Evolutionary conservation across 2,797 vertebrate species (phyloP), one percentile per base, ranked within the genome.

Genomic region (Aphelocoma californica): DNA sequence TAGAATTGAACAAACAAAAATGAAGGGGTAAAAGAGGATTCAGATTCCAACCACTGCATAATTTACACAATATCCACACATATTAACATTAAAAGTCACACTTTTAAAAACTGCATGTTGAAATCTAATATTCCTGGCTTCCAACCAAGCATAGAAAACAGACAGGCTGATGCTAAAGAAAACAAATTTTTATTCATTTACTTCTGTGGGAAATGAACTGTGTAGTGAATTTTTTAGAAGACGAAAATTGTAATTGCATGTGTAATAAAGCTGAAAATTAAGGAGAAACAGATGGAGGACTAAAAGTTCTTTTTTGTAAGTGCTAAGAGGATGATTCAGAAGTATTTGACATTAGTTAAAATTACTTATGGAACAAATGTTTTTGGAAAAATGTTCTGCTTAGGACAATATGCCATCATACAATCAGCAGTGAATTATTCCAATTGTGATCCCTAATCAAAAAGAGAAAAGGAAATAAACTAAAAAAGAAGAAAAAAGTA

Each of bases 191-290:
- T 94, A 93, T 95, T 93, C 88, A 88, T 96, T 96, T 94, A 96
- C 78, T 74, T 94, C 89, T 81, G 42, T 54, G 56, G 75, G 60
- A 96, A 93, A 90, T 64, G 54, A 94, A 86, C 40, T 75, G 48
- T 53, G 53, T 26, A 85, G 75, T 47, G 80, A 95, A 82, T 94
- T 94, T 94, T 94, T 94, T 88, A 95, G 61, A 90, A 85, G 88
- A 77, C 32, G 45, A 96, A 97, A 93, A 95, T 78, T 91, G 83
- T 95, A 96, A 93, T 78, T 90, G 90, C 29, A 44, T 80, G 70
- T 86, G 92, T 87, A 96, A 94, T 92, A 96, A 96, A 94, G 86
- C 92, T 81, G 72, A 95, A 96, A 91, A 95, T 93, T 94, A 88
- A 91, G 83, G 54, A 95, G 67, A 80, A 95, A 73, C 91, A 97